Conservation (phyloP, 2,113 vertebrate genomes). For the Nannobrachium achirus region DNA sequence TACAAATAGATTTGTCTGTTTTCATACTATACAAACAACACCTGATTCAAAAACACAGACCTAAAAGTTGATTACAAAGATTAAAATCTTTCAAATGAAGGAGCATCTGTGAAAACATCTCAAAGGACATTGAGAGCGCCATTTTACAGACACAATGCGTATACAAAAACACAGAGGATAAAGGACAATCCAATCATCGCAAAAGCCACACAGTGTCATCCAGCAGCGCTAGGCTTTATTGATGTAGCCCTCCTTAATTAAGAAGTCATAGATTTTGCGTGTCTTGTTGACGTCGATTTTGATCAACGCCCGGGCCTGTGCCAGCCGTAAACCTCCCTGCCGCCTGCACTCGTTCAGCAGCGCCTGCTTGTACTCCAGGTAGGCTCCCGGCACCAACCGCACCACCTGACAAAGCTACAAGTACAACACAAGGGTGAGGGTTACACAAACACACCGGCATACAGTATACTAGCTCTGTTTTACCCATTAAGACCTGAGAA, state of each 20-base stretch:
- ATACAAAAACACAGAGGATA: slow-evolving; percentile 6
- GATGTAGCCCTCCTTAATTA: slow-evolving; percentile 96
- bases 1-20: slow-evolving; percentile 28
- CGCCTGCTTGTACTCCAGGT: slow-evolving; percentile 97
- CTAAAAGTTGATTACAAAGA: slow-evolving; percentile 23
- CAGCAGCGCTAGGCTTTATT: slow-evolving; percentile 85
- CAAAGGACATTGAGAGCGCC: slow-evolving; percentile 20
- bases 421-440: slow-evolving; percentile 15
- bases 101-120: slow-evolving; percentile 30
- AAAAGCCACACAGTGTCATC: background rate
- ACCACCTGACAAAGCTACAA: slow-evolving; percentile 95
- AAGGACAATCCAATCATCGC: slow-evolving; percentile 6
- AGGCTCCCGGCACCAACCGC: slow-evolving; percentile 95
- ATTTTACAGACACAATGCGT: slow-evolving; percentile 23
- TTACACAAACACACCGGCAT: background rate
- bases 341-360: slow-evolving; percentile 93
- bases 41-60: background rate
- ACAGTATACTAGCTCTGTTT: too few relatives aligned
- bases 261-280: slow-evolving; percentile 98
- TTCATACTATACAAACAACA: slow-evolving; percentile 28
- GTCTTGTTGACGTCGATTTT: slow-evolving; percentile 99
- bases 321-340: slow-evolving; percentile 93
- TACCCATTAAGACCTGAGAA: too few relatives aligned
- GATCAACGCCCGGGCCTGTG: slow-evolving; percentile 95
- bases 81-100: slow-evolving; percentile 30